Base-by-base conservation (phyloP, 2,113 vertebrate species). In the Carollia perspicillata region DNA sequence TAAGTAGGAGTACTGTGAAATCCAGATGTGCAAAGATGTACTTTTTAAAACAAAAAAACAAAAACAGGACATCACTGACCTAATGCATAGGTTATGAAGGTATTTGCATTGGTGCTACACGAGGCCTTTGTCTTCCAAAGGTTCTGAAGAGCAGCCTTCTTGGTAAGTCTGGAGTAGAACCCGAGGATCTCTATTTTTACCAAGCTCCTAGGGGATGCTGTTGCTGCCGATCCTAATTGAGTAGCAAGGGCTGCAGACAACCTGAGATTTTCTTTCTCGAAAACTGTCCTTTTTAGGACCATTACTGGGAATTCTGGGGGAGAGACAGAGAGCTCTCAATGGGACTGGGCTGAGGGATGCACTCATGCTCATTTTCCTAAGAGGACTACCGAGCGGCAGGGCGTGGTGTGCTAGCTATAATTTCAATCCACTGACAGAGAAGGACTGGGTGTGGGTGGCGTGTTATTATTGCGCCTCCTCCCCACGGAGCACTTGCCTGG, bases 11-110 rank as follows among this genome's bases (percentile, higher is more conserved):
- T 37, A 28, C 71, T 96, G n/a, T 55, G 83, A 94, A 95, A 96
- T 97, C 95, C 95, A 98, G 90, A 96, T 96, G 92, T 97, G 75
- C 37, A 95, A 66, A 97, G 94, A 81, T 96, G 78, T 78, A 65
- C 12, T 95, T 96, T 89, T 79, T 95, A 85, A 91, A 37, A 37
- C 20, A n/a, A 74, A 60, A 42, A 77, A 66, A n/a, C 42, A 42
- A 91, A 97, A 86, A 35, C 30, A 90, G 33, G 13, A 8, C 35
- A 66, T 84, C 26, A 22, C 49, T 86, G 42, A 51, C 28, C 58
- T 58, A 16, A 14, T 23, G 28, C 14, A 3, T 18, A 5, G 14
- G 12, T 71, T n/a, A 5, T 47, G 35, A 83, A 72, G n/a, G 6
- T 35, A 55, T 85, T 89, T 71, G n/a, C 8, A 3, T 40, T 47